Percentiles rank a stretch among this genome's conserved stretches.
Conservation (phyloP, 2,888 invertebrate species). For the Apodemia mormo region DNA sequence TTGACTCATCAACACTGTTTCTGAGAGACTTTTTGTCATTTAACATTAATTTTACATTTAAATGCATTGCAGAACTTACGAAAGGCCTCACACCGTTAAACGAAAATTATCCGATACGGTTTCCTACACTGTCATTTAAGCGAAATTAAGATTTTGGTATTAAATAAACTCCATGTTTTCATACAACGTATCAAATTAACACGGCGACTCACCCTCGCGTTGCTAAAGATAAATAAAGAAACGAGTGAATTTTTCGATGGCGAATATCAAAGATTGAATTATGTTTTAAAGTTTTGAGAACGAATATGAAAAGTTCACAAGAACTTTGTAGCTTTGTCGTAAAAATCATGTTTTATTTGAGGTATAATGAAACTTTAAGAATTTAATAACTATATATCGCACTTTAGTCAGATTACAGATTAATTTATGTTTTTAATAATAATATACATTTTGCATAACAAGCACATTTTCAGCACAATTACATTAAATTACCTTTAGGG, state of each 20-base stretch:
- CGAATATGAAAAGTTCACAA: slow-evolving; percentile 8
- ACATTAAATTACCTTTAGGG: background rate
- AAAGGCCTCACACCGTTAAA: slow-evolving; percentile 64
- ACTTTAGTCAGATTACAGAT: slow-evolving; percentile 32
- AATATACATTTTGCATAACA: slow-evolving; percentile 23
- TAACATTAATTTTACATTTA: slow-evolving; percentile 57
- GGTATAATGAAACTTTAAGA: slow-evolving; percentile 24
- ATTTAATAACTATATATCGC: slow-evolving; percentile 33
- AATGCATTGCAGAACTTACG: slow-evolving; percentile 60
- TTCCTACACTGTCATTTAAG: slow-evolving; percentile 51
- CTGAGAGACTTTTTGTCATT: background rate
- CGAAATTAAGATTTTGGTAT: slow-evolving; percentile 50
- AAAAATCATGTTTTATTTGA: slow-evolving; percentile 37
- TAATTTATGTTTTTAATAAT: slow-evolving; percentile 30
- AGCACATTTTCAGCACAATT: slow-evolving; percentile 4
- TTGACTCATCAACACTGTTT: background rate
- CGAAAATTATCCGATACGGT: slow-evolving; percentile 52
- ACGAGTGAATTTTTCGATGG: slow-evolving; percentile 15
- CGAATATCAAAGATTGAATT: slow-evolving; percentile 12
- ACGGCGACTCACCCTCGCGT: slow-evolving; percentile 34
- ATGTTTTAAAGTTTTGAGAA: slow-evolving; percentile 1
- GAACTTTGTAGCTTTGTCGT: slow-evolving; percentile 29
- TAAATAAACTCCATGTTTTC: slow-evolving; percentile 72
- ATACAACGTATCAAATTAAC: slow-evolving; percentile 67
- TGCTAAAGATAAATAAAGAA: slow-evolving; percentile 8